phyloP scores from a whole-genome alignment of 2,797 vertebrate genomes.

The Pseudocheirus occidentalis region DNA sequence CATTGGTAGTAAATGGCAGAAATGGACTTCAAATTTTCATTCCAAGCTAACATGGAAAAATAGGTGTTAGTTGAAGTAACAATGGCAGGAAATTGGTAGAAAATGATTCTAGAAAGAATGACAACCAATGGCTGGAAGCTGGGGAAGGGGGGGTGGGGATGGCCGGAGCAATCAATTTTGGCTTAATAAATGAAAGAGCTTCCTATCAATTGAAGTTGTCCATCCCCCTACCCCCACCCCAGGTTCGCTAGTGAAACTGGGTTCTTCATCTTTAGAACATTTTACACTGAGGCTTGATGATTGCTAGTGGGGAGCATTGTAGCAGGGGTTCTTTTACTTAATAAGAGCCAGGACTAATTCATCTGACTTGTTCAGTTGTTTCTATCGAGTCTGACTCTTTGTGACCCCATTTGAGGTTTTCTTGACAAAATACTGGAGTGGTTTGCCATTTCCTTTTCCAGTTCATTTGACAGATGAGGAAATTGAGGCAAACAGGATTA shows the following conservation, averaged over 20 bases:
- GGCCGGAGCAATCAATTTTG: not conserved
- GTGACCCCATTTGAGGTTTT: not conserved
- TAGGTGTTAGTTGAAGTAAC: not conserved
- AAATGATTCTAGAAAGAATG: not conserved
- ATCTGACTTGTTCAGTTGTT: not conserved
- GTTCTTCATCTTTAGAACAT: not conserved
- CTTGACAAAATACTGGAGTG: not conserved
- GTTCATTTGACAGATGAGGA: not conserved
- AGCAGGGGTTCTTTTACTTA: not conserved
- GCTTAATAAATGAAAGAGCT: not conserved
- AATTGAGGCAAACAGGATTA: not conserved
- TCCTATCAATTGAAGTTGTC: not conserved
- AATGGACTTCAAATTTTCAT: not conserved
- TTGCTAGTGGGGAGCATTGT: not conserved
- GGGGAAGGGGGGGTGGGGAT: not conserved
- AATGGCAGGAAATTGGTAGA: slow-evolving; percentile 24
- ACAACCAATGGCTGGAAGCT: not conserved
- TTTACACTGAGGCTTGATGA: not conserved
- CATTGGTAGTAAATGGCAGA: not conserved
- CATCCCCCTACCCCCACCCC: too few species aligned
- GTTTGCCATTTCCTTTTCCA: not conserved
- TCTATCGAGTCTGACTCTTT: not conserved
- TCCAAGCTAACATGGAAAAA: not conserved
- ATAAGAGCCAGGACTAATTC: not conserved
- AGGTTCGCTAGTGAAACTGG: not conserved